Conservation (phyloP, 2,113 vertebrate species). For the Sinocyclocheilus rhinocerous region DNA sequence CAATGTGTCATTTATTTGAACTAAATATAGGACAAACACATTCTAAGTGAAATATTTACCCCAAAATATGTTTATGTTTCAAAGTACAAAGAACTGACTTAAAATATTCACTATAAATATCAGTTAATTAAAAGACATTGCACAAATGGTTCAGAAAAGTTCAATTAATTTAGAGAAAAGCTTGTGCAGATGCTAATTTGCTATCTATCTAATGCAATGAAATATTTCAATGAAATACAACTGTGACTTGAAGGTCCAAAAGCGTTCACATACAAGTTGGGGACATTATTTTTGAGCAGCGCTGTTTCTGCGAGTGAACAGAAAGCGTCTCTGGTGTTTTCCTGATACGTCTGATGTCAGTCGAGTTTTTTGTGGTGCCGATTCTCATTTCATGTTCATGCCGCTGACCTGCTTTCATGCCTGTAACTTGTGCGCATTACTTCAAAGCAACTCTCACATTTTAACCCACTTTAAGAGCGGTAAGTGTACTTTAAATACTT, state of each 20-base stretch:
- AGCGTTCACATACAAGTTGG: neutral
- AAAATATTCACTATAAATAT: neutral
- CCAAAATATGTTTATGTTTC: neutral
- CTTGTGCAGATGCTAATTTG: no score
- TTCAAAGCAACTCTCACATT: neutral
- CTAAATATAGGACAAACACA: no score
- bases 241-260: neutral
- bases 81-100: neutral
- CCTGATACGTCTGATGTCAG: neutral
- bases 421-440: neutral
- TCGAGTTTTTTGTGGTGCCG: neutral
- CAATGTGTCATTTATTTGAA: neutral
- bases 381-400: neutral
- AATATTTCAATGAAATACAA: neutral
- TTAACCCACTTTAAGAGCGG: neutral
- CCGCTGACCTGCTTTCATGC: neutral
- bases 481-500: neutral
- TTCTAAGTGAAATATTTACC: neutral
- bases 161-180: no score
- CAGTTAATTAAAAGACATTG: neutral
- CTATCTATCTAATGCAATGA: neutral
- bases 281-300: neutral
- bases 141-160: neutral
- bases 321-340: neutral
- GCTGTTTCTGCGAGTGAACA: neutral